These are phyloP conservation scores for Andricus quercusramuli DNA, from an alignment of 2,888 invertebrate species.

Conservation along the genomic window DNA sequence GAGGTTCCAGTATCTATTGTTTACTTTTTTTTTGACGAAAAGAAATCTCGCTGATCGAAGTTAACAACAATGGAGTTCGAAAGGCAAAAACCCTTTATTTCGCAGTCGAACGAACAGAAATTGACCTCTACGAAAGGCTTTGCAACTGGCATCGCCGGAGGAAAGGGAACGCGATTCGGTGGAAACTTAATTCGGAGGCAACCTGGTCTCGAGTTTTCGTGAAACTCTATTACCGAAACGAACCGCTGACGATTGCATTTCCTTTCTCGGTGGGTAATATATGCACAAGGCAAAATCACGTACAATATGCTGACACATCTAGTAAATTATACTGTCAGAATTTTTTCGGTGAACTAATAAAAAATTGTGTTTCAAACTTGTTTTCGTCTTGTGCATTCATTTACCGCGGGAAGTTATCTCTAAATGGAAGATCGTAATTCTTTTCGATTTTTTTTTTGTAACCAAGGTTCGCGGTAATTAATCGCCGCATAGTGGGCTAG, in stretches of 20 bases:
- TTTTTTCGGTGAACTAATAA: not conserved
- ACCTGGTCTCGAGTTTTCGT: constrained; percentile 53
- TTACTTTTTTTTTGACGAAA: not conserved
- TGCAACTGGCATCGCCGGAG: constrained; percentile 47
- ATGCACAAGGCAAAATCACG: constrained; percentile 35
- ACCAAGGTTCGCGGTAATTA: too few relatives aligned
- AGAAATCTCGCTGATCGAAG: not conserved
- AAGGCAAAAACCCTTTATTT: constrained; percentile 38
- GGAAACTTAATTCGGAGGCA: constrained; percentile 56
- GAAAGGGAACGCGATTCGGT: constrained; percentile 47
- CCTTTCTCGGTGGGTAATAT: constrained; percentile 22
- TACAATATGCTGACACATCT: constrained; percentile 40
- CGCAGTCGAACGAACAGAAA: constrained; percentile 52
- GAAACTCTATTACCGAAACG: constrained; percentile 53
- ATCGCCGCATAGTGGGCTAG: too few relatives aligned
- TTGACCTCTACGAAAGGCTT: constrained; percentile 53
- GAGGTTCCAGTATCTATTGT: not conserved
- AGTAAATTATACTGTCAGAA: constrained; percentile 5
- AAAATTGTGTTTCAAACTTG: not conserved
- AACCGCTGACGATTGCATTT: constrained; percentile 46
- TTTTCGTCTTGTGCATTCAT: not conserved
- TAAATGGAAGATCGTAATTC: not conserved
- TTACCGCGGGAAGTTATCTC: not conserved
- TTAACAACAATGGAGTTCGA: constrained; percentile 18
- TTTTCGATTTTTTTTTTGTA: too few relatives aligned